Evolutionary conservation across 2,797 vertebrate species (phyloP).

Genomic region (Chelmon rostratus): DNA sequence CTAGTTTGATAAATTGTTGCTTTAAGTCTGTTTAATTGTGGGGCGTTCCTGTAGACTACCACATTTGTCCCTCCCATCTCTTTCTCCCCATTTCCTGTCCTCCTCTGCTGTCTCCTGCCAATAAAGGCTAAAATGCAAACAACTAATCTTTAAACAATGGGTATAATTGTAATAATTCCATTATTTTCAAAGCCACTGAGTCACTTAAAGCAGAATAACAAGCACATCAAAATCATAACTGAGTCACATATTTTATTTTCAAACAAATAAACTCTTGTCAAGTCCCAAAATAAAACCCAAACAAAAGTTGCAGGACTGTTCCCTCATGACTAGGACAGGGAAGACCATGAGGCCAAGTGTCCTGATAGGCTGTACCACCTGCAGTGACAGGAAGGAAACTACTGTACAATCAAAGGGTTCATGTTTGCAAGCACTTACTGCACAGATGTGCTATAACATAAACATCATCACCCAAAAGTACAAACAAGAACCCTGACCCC

Average conservation of each 20-base stretch:
- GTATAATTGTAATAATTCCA: neutral
- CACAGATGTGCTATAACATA: constrained; percentile 86
- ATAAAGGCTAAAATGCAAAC: constrained; percentile 17
- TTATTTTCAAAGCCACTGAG: constrained; percentile 23
- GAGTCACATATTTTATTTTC: constrained; percentile 91
- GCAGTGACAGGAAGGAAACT: constrained; percentile 85
- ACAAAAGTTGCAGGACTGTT: constrained; percentile 84
- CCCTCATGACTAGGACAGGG: constrained; percentile 86
- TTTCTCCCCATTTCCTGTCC: neutral
- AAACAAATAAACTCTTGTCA: constrained; percentile 91
- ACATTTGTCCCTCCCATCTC: neutral
- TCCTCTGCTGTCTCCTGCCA: neutral
- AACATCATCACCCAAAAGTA: constrained; percentile 86
- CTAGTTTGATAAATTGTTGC: constrained; percentile 1
- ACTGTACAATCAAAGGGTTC: constrained; percentile 90
- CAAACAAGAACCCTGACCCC: constrained; percentile 80
- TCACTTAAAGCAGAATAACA: constrained; percentile 72
- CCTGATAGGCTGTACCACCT: constrained; percentile 85
- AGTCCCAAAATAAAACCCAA: constrained; percentile 86
- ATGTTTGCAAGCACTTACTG: constrained; percentile 88
- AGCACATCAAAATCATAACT: constrained; percentile 85
- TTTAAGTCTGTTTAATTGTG: neutral
- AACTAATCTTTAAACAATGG: neutral
- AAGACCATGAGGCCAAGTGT: constrained; percentile 82
- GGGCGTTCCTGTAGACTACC: neutral